Evolutionary conservation across 2,113 vertebrate genomes (phyloP), one percentile per base, ranked within the genome.

Genomic region (Neodontobutis hainanensis): DNA sequence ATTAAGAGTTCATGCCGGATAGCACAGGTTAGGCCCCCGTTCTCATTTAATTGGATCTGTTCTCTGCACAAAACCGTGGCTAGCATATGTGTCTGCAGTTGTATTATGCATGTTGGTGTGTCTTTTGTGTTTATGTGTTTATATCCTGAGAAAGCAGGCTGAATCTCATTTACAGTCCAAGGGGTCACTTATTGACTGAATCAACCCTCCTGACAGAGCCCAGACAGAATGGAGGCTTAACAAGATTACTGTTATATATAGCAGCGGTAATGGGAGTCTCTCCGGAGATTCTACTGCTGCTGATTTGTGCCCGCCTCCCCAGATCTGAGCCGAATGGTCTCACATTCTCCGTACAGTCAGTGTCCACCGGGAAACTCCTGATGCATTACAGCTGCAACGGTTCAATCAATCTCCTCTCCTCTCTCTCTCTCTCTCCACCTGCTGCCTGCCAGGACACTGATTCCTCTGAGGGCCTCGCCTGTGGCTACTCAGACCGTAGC

Each of bases 241-340:
- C 87, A 72, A 89, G 87, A 90, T 91, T 85, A 89, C 75, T 73
- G 86, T 85, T 86, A 85, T 84, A 89, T 87, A 89, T 87, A 86
- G 87, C 77, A 70, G 74, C 70, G 35, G 80, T 89, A 87, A 90
- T 86, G 82, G 85, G 75, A 83, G 62, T 71, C 86, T 86, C 87
- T 85, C 87, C 49, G 79, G 80, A 86, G 90, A 77, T 75, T 63
- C 56, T 67, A 58, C 56, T 27, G 67, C 67, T 61, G 72, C 73
- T 84, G 84, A 88, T 87, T 84, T 85, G 84, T 85, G 72, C 69
- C 75, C 49, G 0, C 42, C 73, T 80, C 72, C 68, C 71, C 78
- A 61, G 71, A 81, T 82, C 78, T 59, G 61, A 85, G 77, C 74
- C 72, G 60, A 69, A 83, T 73, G 8, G 69, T 59, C 72, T 16